A percentile compares a stretch with the other conserved stretches of the same genome.
These are phyloP conservation scores for Neogobius melanostomus DNA, from an alignment of 2,113 vertebrate species.

Conservation along the genomic window DNA sequence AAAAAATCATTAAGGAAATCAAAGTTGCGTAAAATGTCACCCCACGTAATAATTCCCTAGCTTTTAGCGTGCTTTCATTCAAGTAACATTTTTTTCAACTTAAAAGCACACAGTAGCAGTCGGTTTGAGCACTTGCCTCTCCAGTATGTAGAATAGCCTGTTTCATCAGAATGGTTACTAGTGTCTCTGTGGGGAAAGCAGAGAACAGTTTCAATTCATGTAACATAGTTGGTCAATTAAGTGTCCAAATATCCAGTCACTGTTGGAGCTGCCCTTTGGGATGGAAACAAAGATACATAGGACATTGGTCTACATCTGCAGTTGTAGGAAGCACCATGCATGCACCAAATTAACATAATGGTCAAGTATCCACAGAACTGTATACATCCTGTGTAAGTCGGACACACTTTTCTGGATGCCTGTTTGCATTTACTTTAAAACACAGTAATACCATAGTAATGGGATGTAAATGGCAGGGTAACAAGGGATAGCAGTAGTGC, in stretches of 20 bases:
- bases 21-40: neutral
- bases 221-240: constrained; percentile 43
- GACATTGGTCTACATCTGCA: neutral
- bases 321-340: neutral
- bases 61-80: constrained; percentile 11
- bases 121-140: constrained; percentile 1
- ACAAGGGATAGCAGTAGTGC: no score
- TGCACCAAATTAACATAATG: neutral
- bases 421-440: no score
- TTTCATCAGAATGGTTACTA: constrained; percentile 16
- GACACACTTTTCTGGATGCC: no score
- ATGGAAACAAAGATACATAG: constrained; percentile 18
- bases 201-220: constrained; percentile 39
- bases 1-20: neutral
- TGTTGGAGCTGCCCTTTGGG: constrained; percentile 15
- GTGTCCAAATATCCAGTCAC: constrained; percentile 21
- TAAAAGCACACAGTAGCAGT: neutral
- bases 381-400: no score
- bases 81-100: constrained; percentile 3
- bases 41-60: neutral
- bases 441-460: no score
- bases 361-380: neutral
- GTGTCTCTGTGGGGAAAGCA: constrained; percentile 5
- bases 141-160: constrained; percentile 2
- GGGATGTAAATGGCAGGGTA: no score